Evolutionary conservation across 2,888 invertebrate genomes (phyloP), one percentile per base, ranked within the genome.

Genomic region (Chymomyza amoena): DNA sequence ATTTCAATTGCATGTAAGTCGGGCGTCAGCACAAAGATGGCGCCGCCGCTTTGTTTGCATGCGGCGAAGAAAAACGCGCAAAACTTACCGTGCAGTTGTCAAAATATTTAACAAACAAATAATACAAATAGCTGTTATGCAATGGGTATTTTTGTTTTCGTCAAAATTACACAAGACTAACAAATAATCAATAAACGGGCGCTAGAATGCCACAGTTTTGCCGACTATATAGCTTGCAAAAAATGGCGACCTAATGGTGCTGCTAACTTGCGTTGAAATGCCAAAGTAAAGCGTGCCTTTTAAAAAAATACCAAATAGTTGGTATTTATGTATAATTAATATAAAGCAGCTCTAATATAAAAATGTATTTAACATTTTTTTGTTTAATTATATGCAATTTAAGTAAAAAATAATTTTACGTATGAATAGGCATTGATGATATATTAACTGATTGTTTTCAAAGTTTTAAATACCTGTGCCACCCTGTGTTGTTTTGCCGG

Each of bases 11-110:
- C 16, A 54, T 18, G 3, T 18, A 15, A 0, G 3, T n/a, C 20
- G 16, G 57, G 57, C 28, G 57, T 57, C 25, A 57, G 57, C 10
- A 36, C n/a, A 32, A 60, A 60, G 60, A 60, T 60, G 60, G 60
- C 60, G 60, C 13, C 32, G 60, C 60, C 15, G n/a, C 60, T 15
- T 60, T 57, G 15, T 57, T 20, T 16, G 52, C 52, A 54, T 18
- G 10, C 18, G 16, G 18, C 4, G 6, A 54, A 54, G 28, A 25
- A 25, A 18, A 18, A 54, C 20, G 1, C 20, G 9, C 20, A 9
- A 13, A 54, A 54, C 54, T 54, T n/a, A 54, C 54, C 20, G 54
- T 54, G 54, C 54, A 54, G 54, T 54, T 54, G 54, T 54, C 54
- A 16, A 54, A 45, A 45, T 45, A 45, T 45, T 45, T 45, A 45